Conservation (phyloP, 2,888 invertebrate species). For the Noctuana brunneofusca region DNA sequence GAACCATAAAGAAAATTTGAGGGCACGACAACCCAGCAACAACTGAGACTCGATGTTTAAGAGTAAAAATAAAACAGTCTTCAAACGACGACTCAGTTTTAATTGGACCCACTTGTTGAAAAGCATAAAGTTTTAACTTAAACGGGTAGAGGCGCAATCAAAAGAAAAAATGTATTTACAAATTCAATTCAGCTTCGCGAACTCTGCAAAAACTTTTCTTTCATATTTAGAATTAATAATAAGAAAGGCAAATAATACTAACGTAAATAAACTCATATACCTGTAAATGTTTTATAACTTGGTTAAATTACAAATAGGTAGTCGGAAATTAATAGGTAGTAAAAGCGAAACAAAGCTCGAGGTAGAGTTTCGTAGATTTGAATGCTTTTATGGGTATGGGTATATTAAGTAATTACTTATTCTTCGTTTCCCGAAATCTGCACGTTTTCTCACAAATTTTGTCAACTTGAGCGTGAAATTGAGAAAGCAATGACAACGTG, state of each 20-base stretch:
- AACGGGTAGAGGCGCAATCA: constrained; percentile 6
- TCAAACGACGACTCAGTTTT: constrained; percentile 21
- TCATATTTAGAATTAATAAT: not conserved
- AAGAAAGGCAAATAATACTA: no score
- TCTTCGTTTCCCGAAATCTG: not conserved
- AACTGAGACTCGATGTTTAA: not conserved
- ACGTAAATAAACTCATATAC: no score
- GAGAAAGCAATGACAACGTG: constrained; percentile 9
- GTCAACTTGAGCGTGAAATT: constrained; percentile 1
- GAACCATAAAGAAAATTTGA: no score
- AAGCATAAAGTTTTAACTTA: constrained; percentile 24
- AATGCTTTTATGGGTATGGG: no score
- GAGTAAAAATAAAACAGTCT: constrained; percentile 7
- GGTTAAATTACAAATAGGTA: no score
- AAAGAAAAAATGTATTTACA: constrained; percentile 6
- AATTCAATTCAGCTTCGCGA: constrained; percentile 1
- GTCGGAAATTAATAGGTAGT: no score
- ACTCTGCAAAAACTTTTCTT: not conserved
- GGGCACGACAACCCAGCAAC: not conserved
- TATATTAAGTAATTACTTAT: no score
- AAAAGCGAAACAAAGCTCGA: no score
- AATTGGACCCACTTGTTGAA: constrained; percentile 27
- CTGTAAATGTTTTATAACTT: no score
- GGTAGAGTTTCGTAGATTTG: no score
- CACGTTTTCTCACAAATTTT: not conserved